phyloP scores from a whole-genome alignment of 2,888 invertebrate species.

The Melanostoma scalare region DNA sequence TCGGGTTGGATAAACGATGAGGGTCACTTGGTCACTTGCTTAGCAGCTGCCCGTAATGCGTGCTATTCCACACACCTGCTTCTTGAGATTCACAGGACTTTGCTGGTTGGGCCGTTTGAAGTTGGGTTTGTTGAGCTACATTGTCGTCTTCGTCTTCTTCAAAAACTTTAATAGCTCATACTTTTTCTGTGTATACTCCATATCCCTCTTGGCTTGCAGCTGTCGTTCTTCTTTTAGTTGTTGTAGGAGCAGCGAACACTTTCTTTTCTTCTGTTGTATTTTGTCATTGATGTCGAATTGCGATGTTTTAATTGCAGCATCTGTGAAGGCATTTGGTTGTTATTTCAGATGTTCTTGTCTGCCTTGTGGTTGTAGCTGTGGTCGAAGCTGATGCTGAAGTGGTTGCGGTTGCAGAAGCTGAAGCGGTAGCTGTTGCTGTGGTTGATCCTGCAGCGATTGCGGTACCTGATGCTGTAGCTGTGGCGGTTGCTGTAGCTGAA shows the following conservation, averaged over 20 bases:
- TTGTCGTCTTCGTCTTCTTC: background rate
- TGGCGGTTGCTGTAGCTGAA: too few relatives aligned
- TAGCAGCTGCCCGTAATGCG: background rate
- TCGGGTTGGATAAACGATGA: background rate
- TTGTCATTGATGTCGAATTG: background rate
- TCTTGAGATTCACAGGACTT: background rate
- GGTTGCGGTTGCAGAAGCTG: too few relatives aligned
- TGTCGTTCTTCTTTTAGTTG: conserved; percentile 7
- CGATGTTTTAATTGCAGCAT: too few relatives aligned
- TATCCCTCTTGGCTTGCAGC: background rate
- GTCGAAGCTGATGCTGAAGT: too few relatives aligned
- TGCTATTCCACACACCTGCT: background rate
- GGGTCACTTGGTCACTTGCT: background rate
- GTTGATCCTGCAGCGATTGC: too few relatives aligned
- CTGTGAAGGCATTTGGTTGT: too few relatives aligned
- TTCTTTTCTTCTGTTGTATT: background rate
- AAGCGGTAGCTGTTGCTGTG: too few relatives aligned
- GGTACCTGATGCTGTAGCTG: too few relatives aligned
- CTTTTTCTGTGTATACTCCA: conserved; percentile 1
- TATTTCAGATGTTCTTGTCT: too few relatives aligned
- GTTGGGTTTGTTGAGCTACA: background rate
- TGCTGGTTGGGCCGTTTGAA: background rate
- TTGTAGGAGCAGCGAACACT: background rate
- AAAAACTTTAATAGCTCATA: background rate
- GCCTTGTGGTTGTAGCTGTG: too few relatives aligned